Conservation (phyloP, 30 jellyfish, hydroid and myxozoan species). For the Chironex yamaguchii region DNA sequence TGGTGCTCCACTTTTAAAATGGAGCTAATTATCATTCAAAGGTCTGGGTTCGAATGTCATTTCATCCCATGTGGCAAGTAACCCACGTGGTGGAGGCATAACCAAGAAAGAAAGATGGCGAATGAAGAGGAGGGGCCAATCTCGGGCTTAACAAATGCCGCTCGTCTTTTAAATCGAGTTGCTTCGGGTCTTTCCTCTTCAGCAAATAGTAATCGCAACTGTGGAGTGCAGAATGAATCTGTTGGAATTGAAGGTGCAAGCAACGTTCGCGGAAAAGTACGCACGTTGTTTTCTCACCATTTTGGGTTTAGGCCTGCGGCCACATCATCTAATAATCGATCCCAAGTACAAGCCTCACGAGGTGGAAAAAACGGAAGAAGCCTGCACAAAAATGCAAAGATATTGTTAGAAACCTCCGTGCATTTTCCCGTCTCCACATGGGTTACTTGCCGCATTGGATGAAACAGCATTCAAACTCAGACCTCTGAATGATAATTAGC, state of each 20-base stretch:
- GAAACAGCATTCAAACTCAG: too few relatives aligned
- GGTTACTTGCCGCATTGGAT: background rate
- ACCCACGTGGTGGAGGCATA: background rate
- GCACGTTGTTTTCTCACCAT: slow-evolving; percentile 4
- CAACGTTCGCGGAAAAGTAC: background rate
- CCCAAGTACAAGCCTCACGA: too few relatives aligned
- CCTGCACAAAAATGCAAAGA: background rate
- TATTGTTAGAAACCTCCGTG: background rate
- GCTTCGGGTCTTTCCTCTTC: slow-evolving; percentile 1
- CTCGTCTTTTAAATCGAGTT: background rate
- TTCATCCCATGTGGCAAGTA: too few relatives aligned
- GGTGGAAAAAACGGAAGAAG: background rate
- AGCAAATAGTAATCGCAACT: too few relatives aligned
- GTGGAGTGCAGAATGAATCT: background rate
- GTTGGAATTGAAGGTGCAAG: background rate
- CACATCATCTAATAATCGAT: too few relatives aligned
- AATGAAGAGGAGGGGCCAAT: background rate
- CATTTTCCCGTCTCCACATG: too few relatives aligned
- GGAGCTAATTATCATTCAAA: too few relatives aligned
- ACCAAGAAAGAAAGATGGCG: background rate
- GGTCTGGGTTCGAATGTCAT: too few relatives aligned
- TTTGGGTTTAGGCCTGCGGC: background rate
- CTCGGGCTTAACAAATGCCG: slow-evolving; percentile 1
- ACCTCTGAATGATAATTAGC: too few relatives aligned
- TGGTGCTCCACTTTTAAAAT: too few relatives aligned